A percentile compares a stretch with the other conserved stretches of the same genome.
These are phyloP conservation scores for Brenthis hecate DNA, from an alignment of 2,888 invertebrate genomes.

Conservation along the genomic window DNA sequence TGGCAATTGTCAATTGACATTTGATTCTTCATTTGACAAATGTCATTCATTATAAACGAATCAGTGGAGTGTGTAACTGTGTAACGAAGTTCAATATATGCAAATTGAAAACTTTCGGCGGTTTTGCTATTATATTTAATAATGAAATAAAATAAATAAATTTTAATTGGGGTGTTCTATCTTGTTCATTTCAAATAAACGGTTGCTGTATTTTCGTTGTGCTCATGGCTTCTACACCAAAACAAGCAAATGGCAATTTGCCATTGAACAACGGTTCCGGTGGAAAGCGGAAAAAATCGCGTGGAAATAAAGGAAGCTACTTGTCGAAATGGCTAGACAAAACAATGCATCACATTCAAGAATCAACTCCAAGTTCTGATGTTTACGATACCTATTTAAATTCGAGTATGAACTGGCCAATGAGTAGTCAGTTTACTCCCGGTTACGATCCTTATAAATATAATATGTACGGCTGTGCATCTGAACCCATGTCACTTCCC, in stretches of 20 bases:
- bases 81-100: constrained; percentile 39
- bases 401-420: constrained; percentile 62
- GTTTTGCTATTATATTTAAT: constrained; percentile 44
- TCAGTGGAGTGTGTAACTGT: constrained; percentile 38
- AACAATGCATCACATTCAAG: constrained; percentile 71
- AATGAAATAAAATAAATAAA: constrained; percentile 43
- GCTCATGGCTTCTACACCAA: constrained; percentile 73
- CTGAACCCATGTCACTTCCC: constrained; percentile 86
- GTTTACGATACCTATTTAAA: constrained; percentile 63
- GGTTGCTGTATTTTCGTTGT: constrained; percentile 38
- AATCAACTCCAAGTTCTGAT: constrained; percentile 66
- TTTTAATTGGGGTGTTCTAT: constrained; percentile 2
- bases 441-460: constrained; percentile 77
- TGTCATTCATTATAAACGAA: constrained; percentile 32
- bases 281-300: constrained; percentile 79
- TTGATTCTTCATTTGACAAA: constrained; percentile 2
- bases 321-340: constrained; percentile 80
- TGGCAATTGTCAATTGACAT: constrained; percentile 8
- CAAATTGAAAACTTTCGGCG: constrained; percentile 27
- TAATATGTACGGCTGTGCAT: constrained; percentile 76
- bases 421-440: constrained; percentile 65
- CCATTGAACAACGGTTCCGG: constrained; percentile 65
- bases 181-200: constrained; percentile 9
- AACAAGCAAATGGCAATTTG: constrained; percentile 70
- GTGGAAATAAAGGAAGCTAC: constrained; percentile 68